phyloP scores from a whole-genome alignment of 2,797 vertebrate genomes.

The Gila robusta region DNA sequence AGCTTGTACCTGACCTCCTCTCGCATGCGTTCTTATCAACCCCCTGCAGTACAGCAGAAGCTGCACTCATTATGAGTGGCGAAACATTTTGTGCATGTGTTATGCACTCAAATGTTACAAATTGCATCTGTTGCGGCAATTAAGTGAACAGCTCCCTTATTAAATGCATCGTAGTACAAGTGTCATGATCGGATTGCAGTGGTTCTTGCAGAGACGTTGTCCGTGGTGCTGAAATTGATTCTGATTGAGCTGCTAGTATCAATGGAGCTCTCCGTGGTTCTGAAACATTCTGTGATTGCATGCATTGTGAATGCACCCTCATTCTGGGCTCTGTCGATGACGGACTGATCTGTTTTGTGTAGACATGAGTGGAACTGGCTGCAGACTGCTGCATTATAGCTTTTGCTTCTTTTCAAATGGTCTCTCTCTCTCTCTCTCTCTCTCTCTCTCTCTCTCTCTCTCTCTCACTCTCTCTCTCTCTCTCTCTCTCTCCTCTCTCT shows the following conservation, averaged over 20 bases:
- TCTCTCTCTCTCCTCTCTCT: slow-evolving; percentile 7
- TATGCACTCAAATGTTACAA: background rate
- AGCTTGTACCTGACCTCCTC: slow-evolving; percentile 31
- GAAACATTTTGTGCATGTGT: background rate
- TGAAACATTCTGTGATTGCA: slow-evolving; percentile 30
- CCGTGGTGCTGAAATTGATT: slow-evolving; percentile 34
- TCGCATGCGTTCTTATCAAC: slow-evolving; percentile 34
- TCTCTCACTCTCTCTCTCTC: slow-evolving; percentile 12
- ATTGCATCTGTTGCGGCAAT: background rate
- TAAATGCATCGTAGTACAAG: background rate
- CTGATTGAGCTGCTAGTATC: background rate
- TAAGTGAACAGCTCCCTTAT: background rate
- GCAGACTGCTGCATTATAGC: slow-evolving; percentile 55
- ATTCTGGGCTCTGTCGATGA: slow-evolving; percentile 22
- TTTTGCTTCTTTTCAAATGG: slow-evolving; percentile 40
- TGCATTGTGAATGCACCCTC: background rate
- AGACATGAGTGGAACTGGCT: slow-evolving; percentile 27
- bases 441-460: background rate
- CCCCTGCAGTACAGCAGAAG: slow-evolving; percentile 46
- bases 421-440: slow-evolving; percentile 14
- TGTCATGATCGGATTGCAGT: slow-evolving; percentile 35
- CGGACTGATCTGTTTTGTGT: slow-evolving; percentile 41
- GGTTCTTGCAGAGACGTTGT: slow-evolving; percentile 8
- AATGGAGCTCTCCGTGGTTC: slow-evolving; percentile 37
- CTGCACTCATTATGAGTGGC: background rate